Evolutionary conservation across 2,797 vertebrate genomes (phyloP), one percentile per base, ranked within the genome.

Genomic region (Pseudopleuronectes americanus): DNA sequence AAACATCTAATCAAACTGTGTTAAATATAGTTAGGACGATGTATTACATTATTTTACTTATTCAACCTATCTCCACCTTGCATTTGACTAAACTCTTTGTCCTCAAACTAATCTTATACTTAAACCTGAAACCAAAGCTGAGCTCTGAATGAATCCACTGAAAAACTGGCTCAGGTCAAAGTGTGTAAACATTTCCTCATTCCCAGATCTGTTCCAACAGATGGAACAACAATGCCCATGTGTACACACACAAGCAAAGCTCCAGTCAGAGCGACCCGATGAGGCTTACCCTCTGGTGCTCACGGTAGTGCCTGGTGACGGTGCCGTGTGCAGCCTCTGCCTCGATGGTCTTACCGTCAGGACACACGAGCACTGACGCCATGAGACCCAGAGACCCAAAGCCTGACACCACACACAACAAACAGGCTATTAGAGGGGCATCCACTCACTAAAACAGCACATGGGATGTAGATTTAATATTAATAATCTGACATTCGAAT

Each of bases 301-400:
- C 98, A 24, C 98, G 94, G 87, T 96, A 99, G 89, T 99, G 98
- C 71, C 98, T 96, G 7, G 98, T 99, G 66, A 99, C 97, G 0
- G 98, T 99, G 79, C 97, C 98, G 0, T 98, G 97, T 6, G 97
- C 97, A 0, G 97, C 98, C 86, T 99, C 98, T 0, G 98, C 96
- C 90, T 99, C 98, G 0, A 99, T 96, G 24, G 97, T 99, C 89
- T 97, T 99, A 5, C 97, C 98, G 0, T 99, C 97, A 0, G 98
- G 98, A 80, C 97, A 98, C 68, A 99, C 94, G 9, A 99, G 94
- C 10, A 99, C 96, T 0, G 98, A 99, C 0, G 97, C 95, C 98
- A 99, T 99, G 83, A 99, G 89, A 7, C 98, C 98, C 47, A 99
- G 92, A 57, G 98, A 99, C 58, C 98, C 98, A 0, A 99, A 99